Percentiles rank a stretch among this genome's conserved stretches.
Evolutionary conservation across 2,888 invertebrate genomes (phyloP).

Genomic region (Euzetes globulus): DNA sequence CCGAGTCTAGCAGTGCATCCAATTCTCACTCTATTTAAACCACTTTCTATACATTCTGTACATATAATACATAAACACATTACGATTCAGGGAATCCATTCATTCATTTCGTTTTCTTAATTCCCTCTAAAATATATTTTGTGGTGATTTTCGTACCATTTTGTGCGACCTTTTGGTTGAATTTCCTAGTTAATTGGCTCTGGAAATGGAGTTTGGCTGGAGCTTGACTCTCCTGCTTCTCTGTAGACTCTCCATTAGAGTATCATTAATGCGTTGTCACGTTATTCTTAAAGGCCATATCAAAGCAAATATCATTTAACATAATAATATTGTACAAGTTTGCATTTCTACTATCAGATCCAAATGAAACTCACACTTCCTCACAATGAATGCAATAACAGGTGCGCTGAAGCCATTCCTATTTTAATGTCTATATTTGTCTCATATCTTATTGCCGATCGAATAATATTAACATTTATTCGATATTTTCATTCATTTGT

Average conservation of each 20-base stretch:
- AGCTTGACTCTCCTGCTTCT: background rate
- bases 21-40: slow-evolving; percentile 6
- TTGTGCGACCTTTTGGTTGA: background rate
- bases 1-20: background rate
- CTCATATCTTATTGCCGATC: too few species aligned
- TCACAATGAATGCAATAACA: background rate
- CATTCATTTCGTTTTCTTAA: background rate
- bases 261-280: slow-evolving; percentile 2
- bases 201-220: background rate
- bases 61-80: background rate
- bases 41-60: background rate
- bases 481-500: too few species aligned
- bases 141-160: background rate
- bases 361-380: background rate
- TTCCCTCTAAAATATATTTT: background rate
- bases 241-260: background rate
- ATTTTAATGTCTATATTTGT: background rate
- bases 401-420: background rate
- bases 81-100: background rate
- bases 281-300: background rate
- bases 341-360: background rate
- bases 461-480: too few species aligned
- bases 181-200: background rate
- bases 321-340: background rate
- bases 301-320: background rate